Conservation (phyloP, 1,140 invertebrate genomes). For the Mizuhopecten yessoensis region DNA sequence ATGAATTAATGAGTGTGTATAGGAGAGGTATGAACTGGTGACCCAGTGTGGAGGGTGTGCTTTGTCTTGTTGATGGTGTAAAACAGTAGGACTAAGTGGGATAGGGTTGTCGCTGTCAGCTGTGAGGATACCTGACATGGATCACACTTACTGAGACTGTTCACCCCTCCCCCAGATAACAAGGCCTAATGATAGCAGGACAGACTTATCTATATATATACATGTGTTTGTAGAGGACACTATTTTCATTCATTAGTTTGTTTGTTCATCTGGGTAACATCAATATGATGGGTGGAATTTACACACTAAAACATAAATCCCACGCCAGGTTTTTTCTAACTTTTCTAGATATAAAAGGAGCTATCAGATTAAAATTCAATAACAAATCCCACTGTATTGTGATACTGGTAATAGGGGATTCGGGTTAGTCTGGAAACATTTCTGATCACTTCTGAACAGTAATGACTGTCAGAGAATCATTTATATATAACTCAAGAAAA, state of each 20-base stretch:
- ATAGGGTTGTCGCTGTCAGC: constrained; percentile 2
- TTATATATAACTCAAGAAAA: too few species aligned
- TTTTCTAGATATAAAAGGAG: too few species aligned
- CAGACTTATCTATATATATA: neutral
- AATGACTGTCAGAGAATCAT: too few species aligned
- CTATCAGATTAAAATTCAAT: too few species aligned
- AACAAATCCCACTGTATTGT: too few species aligned
- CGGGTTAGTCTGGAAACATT: too few species aligned
- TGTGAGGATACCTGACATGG: neutral
- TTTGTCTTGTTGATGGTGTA: neutral
- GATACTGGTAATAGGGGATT: too few species aligned
- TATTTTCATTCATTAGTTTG: neutral
- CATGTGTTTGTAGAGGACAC: neutral
- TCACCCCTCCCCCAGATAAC: neutral
- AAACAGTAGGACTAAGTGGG: constrained; percentile 12
- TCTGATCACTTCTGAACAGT: too few species aligned
- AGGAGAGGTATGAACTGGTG: neutral
- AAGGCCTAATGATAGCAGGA: neutral
- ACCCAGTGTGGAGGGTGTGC: neutral
- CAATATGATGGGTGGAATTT: neutral
- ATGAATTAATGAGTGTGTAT: neutral
- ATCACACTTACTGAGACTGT: neutral
- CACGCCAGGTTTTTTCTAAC: too few species aligned
- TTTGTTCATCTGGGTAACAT: neutral
- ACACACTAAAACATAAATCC: too few species aligned